A percentile compares a stretch with the other conserved stretches of the same genome.
phyloP scores from a whole-genome alignment of 2,113 vertebrate species.

The Epinephelus moara region DNA sequence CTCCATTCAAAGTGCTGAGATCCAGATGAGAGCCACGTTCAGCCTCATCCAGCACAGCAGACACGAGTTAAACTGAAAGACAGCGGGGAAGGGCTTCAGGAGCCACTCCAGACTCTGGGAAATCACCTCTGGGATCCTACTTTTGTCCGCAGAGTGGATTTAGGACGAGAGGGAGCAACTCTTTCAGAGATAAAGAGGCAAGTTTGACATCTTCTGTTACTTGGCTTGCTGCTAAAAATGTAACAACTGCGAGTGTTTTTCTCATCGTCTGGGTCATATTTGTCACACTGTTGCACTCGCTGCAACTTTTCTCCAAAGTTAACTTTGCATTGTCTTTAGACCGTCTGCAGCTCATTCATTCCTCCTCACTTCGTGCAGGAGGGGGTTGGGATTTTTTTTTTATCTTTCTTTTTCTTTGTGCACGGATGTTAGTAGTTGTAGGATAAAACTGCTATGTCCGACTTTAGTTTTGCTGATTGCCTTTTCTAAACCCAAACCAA shows the following conservation, averaged over 20 bases:
- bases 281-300: slow-evolving; percentile 12
- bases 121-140: slow-evolving; percentile 61
- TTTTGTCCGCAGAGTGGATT: slow-evolving; percentile 69
- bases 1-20: slow-evolving; percentile 68
- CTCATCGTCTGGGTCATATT: neutral
- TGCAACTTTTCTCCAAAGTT: slow-evolving; percentile 50
- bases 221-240: neutral
- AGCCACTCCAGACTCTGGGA: slow-evolving; percentile 50
- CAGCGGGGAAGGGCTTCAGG: slow-evolving; percentile 57
- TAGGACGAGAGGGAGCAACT: slow-evolving; percentile 57
- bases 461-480: neutral
- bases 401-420: slow-evolving; percentile 38
- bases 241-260: neutral
- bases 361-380: slow-evolving; percentile 8
- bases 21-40: slow-evolving; percentile 66
- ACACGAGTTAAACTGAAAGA: slow-evolving; percentile 17
- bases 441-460: neutral
- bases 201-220: slow-evolving; percentile 29
- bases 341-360: slow-evolving; percentile 70
- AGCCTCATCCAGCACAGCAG: slow-evolving; percentile 50
- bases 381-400: slow-evolving; percentile 36
- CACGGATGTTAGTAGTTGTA: neutral
- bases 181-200: slow-evolving; percentile 59
- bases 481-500: neutral
- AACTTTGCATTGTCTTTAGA: slow-evolving; percentile 42